These are phyloP conservation scores for Ips typographus DNA, from an alignment of 1,140 invertebrate species.

Conservation along the genomic window DNA sequence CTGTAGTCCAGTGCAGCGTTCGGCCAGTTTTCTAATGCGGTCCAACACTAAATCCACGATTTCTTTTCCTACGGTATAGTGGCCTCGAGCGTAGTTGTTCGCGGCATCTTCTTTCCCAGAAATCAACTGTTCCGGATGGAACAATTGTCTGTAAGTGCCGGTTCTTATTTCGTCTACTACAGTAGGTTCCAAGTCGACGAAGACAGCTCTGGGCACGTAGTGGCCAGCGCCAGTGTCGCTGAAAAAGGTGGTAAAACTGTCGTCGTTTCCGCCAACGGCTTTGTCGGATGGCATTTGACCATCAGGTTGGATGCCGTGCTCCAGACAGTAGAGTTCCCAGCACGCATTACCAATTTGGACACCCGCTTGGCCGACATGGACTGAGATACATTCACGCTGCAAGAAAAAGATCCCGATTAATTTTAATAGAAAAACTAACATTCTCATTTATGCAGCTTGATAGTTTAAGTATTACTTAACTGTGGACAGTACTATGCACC, in stretches of 20 bases:
- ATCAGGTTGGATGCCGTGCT: constrained; percentile 75
- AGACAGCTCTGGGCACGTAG: constrained; percentile 70
- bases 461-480: not conserved
- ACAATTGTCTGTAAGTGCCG: constrained; percentile 72
- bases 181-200: constrained; percentile 75
- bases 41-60: constrained; percentile 66
- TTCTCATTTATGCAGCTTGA: not conserved
- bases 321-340: constrained; percentile 79
- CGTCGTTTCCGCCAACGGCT: constrained; percentile 52
- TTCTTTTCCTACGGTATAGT: constrained; percentile 79
- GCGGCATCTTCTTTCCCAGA: constrained; percentile 84
- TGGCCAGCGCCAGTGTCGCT: constrained; percentile 65
- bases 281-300: constrained; percentile 60
- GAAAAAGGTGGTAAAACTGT: constrained; percentile 73
- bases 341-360: constrained; percentile 80
- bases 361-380: constrained; percentile 81
- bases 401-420: constrained; percentile 4
- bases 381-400: constrained; percentile 66
- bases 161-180: constrained; percentile 76
- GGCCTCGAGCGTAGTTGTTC: constrained; percentile 83
- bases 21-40: constrained; percentile 60
- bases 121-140: constrained; percentile 71
- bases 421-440: not conserved
- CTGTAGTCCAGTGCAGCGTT: constrained; percentile 68
- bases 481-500: not conserved